Conservation (phyloP, 2,797 vertebrate genomes). For the Sternotherus odoratus region DNA sequence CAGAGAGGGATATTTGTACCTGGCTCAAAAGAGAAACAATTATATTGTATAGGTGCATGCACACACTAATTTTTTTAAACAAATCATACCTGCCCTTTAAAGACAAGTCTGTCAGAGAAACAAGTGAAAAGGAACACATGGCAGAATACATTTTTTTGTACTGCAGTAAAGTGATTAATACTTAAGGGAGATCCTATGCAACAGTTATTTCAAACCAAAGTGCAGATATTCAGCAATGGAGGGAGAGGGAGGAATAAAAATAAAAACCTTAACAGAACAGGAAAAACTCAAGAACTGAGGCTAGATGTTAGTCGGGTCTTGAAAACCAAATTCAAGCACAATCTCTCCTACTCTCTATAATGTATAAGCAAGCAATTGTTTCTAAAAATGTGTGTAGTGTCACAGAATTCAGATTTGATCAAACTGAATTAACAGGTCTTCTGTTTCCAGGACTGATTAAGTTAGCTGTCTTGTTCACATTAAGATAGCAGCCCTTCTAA, state of each 20-base stretch:
- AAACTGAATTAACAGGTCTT: not conserved
- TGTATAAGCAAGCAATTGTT: not conserved
- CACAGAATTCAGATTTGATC: not conserved
- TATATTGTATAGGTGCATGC: not conserved
- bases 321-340: not conserved
- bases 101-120: not conserved
- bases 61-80: not conserved
- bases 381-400: not conserved
- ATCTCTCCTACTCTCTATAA: not conserved
- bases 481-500: not conserved
- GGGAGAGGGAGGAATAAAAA: not conserved
- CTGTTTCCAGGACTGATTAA: not conserved
- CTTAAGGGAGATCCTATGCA: not conserved
- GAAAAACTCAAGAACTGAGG: not conserved
- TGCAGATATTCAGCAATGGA: not conserved
- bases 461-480: not conserved
- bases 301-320: not conserved
- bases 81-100: not conserved
- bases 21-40: conserved; percentile 43
- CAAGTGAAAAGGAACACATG: not conserved
- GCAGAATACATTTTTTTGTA: not conserved
- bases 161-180: not conserved
- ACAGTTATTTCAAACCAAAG: not conserved
- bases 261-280: not conserved
- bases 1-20: conserved; percentile 37